These are phyloP conservation scores for Baryphthengus martii DNA, from an alignment of 2,113 vertebrate species.

Conservation along the genomic window DNA sequence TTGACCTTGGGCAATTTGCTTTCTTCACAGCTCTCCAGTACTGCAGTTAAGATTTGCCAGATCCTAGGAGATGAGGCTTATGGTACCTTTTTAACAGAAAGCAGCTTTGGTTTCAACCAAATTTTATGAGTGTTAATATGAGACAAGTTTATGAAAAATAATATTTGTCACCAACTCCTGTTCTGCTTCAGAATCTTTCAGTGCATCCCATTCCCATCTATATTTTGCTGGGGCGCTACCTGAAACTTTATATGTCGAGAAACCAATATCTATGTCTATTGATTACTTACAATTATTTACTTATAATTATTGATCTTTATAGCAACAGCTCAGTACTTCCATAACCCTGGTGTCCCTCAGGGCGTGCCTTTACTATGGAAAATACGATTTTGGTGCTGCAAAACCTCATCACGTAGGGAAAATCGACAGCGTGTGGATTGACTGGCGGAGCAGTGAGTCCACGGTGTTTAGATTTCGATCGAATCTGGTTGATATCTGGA, in stretches of 20 bases:
- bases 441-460: background rate
- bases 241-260: background rate
- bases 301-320: background rate
- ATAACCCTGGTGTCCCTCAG: too few species aligned
- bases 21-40: background rate
- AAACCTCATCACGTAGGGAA: background rate
- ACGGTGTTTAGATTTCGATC: background rate
- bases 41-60: background rate
- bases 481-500: background rate
- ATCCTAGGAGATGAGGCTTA: background rate
- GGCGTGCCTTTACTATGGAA: background rate
- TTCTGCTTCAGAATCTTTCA: background rate
- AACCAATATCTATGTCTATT: background rate
- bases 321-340: background rate
- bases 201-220: background rate
- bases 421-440: background rate
- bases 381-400: background rate
- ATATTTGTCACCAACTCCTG: background rate
- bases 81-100: too few species aligned
- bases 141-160: background rate
- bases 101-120: background rate
- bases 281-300: background rate
- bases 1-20: background rate
- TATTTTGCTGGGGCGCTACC: background rate
- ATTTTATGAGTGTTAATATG: background rate